Conservation (phyloP, 2,113 vertebrate species). For the Mesoclemmys tuberculata region DNA sequence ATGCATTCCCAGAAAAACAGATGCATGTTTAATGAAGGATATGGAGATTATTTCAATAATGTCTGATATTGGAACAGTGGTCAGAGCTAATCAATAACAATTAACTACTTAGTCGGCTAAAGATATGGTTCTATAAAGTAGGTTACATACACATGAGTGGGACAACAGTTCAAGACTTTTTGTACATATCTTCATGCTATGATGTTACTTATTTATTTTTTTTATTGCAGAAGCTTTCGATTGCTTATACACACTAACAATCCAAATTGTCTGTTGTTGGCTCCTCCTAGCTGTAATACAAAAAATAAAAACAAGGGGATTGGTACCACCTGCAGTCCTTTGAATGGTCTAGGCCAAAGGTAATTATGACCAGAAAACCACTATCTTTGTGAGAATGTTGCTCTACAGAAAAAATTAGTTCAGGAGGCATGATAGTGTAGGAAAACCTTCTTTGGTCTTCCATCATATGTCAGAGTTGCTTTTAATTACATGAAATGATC, state of each 20-base stretch:
- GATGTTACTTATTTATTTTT: slow-evolving; percentile 37
- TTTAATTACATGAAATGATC: slow-evolving; percentile 62
- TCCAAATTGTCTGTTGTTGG: slow-evolving; percentile 22
- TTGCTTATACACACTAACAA: slow-evolving; percentile 22
- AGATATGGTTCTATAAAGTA: slow-evolving; percentile 80
- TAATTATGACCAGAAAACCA: slow-evolving; percentile 61
- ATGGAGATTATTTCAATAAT: slow-evolving; percentile 84
- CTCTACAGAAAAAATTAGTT: slow-evolving; percentile 62
- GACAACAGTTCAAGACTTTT: slow-evolving; percentile 59
- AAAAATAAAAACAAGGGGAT: slow-evolving; percentile 37
- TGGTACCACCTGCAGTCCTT: slow-evolving; percentile 52
- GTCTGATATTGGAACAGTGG: slow-evolving; percentile 82
- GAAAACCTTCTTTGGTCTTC: slow-evolving; percentile 52
- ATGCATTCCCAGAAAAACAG: slow-evolving; percentile 86
- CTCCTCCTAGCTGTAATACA: slow-evolving; percentile 42
- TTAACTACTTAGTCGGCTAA: slow-evolving; percentile 79
- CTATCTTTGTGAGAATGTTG: slow-evolving; percentile 63
- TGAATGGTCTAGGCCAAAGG: slow-evolving; percentile 52
- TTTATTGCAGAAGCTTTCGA: slow-evolving; percentile 16
- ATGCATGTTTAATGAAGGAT: slow-evolving; percentile 84
- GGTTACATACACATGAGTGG: slow-evolving; percentile 77
- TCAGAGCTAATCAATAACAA: slow-evolving; percentile 85
- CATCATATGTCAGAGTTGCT: background rate
- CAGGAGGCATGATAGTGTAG: slow-evolving; percentile 53
- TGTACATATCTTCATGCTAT: slow-evolving; percentile 70